phyloP scores from a whole-genome alignment of 30 jellyfish, hydroid and myxozoan species.

The Sanderia malayensis region DNA sequence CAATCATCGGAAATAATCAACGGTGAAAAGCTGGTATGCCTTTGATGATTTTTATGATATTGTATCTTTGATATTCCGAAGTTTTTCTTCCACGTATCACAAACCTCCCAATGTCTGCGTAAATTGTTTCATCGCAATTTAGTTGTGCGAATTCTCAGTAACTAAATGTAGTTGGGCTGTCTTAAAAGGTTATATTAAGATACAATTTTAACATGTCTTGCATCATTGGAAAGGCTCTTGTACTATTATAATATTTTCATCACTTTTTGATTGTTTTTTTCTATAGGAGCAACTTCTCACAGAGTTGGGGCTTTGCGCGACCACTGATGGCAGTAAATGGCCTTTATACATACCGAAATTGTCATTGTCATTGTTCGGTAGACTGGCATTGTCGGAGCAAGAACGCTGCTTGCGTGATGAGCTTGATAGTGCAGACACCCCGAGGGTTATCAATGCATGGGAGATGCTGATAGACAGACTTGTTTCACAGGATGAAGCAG shows the following conservation, averaged over 20 bases:
- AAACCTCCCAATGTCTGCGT: no score
- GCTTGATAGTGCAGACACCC: slow-evolving; percentile 41
- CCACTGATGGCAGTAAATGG: slow-evolving; percentile 34
- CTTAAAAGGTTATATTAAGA: no score
- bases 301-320: slow-evolving; percentile 41
- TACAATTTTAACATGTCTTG: no score
- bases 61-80: no score
- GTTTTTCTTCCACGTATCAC: no score
- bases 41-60: no score
- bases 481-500: no score
- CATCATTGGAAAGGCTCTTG: no score
- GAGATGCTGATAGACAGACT: slow-evolving; percentile 30
- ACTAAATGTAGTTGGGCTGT: not conserved
- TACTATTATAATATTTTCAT: no score
- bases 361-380: slow-evolving; percentile 46
- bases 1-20: slow-evolving; percentile 26
- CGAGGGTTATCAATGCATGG: slow-evolving; percentile 66
- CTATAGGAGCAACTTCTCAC: slow-evolving; percentile 51
- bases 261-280: not conserved
- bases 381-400: slow-evolving; percentile 70
- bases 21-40: slow-evolving; percentile 26
- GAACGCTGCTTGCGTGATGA: slow-evolving; percentile 41
- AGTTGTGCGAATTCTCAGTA: not conserved
- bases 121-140: not conserved
- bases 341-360: slow-evolving; percentile 57